A percentile compares a stretch with the other conserved stretches of the same genome.
These are phyloP conservation scores for Epicampocera succincta DNA, from an alignment of 2,888 invertebrate genomes.

Conservation along the genomic window DNA sequence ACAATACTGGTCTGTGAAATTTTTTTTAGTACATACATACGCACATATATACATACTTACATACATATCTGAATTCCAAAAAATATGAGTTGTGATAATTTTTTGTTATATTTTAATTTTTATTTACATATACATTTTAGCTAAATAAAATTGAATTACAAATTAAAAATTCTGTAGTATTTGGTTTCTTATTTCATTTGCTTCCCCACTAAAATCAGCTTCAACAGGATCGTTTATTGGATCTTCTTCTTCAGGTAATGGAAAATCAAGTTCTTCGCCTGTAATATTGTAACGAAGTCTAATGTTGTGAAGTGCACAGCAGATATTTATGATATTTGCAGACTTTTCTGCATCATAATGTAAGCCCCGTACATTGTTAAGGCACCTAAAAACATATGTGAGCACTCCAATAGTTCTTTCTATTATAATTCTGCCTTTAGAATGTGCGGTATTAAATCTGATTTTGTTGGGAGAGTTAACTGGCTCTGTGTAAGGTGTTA, in stretches of 20 bases:
- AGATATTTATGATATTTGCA: slow-evolving; percentile 7
- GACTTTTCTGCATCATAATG: slow-evolving; percentile 8
- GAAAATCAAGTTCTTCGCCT: background rate
- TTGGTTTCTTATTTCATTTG: slow-evolving; percentile 24
- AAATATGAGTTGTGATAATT: slow-evolving; percentile 13
- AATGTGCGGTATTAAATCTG: slow-evolving; percentile 14
- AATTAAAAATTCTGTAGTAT: slow-evolving; percentile 20
- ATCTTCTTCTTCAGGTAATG: slow-evolving; percentile 5
- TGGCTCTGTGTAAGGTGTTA: slow-evolving; percentile 7
- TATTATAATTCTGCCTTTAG: slow-evolving; percentile 5
- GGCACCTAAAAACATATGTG: background rate
- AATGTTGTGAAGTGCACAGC: slow-evolving; percentile 10
- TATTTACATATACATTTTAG: slow-evolving; percentile 1
- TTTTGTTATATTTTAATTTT: slow-evolving; percentile 17
- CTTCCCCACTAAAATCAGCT: slow-evolving; percentile 5
- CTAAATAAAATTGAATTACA: slow-evolving; percentile 5
- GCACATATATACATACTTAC: slow-evolving; percentile 1
- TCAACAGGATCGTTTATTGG: slow-evolving; percentile 8
- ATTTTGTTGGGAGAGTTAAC: background rate
- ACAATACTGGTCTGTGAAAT: background rate
- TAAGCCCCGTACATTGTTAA: background rate
- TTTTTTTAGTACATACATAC: slow-evolving; percentile 1
- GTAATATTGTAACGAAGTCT: slow-evolving; percentile 1
- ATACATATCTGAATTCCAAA: slow-evolving; percentile 3
- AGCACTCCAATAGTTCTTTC: slow-evolving; percentile 10